Conservation (phyloP, 2,888 invertebrate genomes). For the Megaustenia siamemsis region DNA sequence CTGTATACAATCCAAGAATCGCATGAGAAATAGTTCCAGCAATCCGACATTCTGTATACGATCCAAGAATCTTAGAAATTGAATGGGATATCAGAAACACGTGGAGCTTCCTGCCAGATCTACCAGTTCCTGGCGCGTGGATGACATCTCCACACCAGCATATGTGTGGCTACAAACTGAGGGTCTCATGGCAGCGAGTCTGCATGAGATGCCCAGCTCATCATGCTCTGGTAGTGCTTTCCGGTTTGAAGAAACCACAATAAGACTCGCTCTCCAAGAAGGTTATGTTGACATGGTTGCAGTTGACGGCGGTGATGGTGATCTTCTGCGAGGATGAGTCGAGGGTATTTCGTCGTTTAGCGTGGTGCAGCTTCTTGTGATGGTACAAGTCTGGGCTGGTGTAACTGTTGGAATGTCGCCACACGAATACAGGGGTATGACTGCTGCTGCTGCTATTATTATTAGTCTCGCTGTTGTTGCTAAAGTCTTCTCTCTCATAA, state of each 20-base stretch:
- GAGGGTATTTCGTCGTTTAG: conserved; percentile 39
- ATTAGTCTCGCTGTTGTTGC: background rate
- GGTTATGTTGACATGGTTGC: conserved; percentile 69
- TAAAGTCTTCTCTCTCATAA: background rate
- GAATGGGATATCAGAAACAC: no score
- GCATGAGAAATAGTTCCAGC: no score
- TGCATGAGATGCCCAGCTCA: no score
- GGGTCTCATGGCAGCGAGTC: no score
- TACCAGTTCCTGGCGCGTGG: no score
- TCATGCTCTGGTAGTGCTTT: no score
- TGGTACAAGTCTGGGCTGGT: conserved; percentile 39
- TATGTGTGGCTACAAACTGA: no score
- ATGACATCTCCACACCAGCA: no score
- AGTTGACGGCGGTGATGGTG: conserved; percentile 72
- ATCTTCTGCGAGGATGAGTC: conserved; percentile 50
- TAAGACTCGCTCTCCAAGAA: conserved; percentile 71
- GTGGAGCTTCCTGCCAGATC: no score
- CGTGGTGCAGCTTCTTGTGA: conserved; percentile 55
- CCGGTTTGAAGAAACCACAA: conserved; percentile 70
- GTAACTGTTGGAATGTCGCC: conserved; percentile 16
- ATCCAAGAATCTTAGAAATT: no score
- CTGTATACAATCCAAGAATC: no score
- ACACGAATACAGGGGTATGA: background rate
- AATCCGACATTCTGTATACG: no score
- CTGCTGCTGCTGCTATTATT: background rate